Base-by-base conservation (phyloP, 2,888 invertebrate species). In the Coelinius sp. region DNA sequence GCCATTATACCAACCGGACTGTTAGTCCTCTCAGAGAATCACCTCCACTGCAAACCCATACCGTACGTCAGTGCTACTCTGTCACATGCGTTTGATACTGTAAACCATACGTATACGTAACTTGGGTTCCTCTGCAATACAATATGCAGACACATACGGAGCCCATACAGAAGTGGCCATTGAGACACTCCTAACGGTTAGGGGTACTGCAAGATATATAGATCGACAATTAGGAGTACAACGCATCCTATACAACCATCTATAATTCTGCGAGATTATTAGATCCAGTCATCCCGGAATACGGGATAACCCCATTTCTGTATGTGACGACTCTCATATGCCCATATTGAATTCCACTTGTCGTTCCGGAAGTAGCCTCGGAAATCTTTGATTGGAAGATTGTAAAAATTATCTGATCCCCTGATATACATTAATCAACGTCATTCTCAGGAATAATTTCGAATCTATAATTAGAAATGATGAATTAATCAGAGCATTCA, bases 221-320 rank as follows among this genome's bases (percentile, higher is more conserved):
- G 85, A 86, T 86, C 84, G 85, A 85, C 86, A 87, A 87, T 87
- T 87, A 86, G 86, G 82, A 83, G 84, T 83, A 83, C 83, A 83
- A 81, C 65, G 24, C 35, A 35, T 20, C 17, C 35, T 59, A 2
- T 12, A 41, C 63, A 41, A 62, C 72, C 84, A 82, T 85, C 85
- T 82, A 83, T 83, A 84, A 83, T 85, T 85, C 84, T 73, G 69
- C 73, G 74, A 76, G 76, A 78, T 78, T 78, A 78, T 76, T 71
- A 71, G 71, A 66, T 70, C 68, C 63, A 63, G 63, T 63, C 63
- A 41, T 63, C 41, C 63, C 4, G 41, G 41, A 41, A 63, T 63
- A 63, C 63, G 12, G 41, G 63, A 63, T 63, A 63, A 63, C 63
- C 63, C 41, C 22, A 20, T 59, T 17, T 59, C 59, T 35, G 17